Base-by-base conservation (phyloP, 2,797 vertebrate genomes). In the Poeciliopsis presidionis region DNA sequence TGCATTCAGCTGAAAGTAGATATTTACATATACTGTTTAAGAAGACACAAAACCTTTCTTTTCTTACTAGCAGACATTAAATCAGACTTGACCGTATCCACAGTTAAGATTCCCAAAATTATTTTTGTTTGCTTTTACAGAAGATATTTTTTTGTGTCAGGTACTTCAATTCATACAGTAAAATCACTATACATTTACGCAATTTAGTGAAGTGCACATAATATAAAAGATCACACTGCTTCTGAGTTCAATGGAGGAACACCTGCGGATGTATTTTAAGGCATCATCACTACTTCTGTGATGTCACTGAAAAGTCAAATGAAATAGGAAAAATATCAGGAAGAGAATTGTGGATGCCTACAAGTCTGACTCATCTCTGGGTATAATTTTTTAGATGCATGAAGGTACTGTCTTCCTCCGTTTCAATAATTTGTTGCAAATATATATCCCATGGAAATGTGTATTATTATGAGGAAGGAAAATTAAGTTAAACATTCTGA, bases 1-100 rank as follows among this genome's bases (percentile, higher is more conserved):
- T 69, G 61, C 47, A 81, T 78, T 74, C 53, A 69, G 65, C 6
- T n/a, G 22, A 69, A 69, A 43, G 9, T 5, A 43, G 11, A 43
- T 69, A 43, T 69, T 70, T 43, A 70, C 25, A 70, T 43, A 13
- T 43, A 45, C 5, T 45, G 41, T 28, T 41, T 70, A 70, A 70
- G 28, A 70, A 43, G 41, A 45, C 25, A 12, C 22, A 69, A 69
- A 69, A 12, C 4, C 11, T 43, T 65, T 39, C 65, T n/a, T 69
- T 69, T 43, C 9, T 69, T 43, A n/a, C 20, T 43, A 22, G 1
- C 11, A 43, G 41, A 43, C 22, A 70, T 70, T 28, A 45, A 70
- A 70, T 70, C 22, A 2, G 22, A 43, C 39, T n/a, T n/a, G 14
- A 43, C 22, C 12, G 14, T 13, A 2, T 7, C 63, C n/a, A n/a